Percentiles rank a stretch among this genome's conserved stretches.
phyloP scores from a whole-genome alignment of 2,888 invertebrate species.

The Siphonodentalium dalli region DNA sequence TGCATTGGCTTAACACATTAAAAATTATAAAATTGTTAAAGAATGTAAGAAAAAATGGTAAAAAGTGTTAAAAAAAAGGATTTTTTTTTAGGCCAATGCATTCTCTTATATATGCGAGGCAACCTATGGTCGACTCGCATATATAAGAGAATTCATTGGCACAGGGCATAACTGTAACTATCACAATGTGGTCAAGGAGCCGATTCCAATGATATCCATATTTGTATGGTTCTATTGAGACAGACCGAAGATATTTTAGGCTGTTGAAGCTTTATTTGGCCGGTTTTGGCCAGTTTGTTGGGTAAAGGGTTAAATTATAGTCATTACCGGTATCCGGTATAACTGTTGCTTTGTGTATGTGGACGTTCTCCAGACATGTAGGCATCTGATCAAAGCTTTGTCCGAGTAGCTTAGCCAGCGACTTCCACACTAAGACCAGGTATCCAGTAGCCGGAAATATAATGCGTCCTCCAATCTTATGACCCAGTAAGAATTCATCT shows the following conservation, averaged over 20 bases:
- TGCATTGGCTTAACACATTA: too few relatives aligned
- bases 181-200: too few relatives aligned
- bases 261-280: background rate
- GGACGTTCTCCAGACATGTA: conserved; percentile 86
- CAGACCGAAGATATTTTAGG: background rate
- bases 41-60: too few relatives aligned
- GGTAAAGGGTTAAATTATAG: background rate
- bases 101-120: too few relatives aligned
- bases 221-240: too few relatives aligned
- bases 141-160: too few relatives aligned
- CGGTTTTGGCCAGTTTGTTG: background rate
- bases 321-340: conserved; percentile 78
- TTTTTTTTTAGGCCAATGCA: too few relatives aligned
- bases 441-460: conserved; percentile 82
- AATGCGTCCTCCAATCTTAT: conserved; percentile 85
- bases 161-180: too few relatives aligned
- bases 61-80: too few relatives aligned
- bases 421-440: conserved; percentile 71
- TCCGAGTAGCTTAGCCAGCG: conserved; percentile 62
- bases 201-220: too few relatives aligned
- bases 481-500: conserved; percentile 75
- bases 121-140: too few relatives aligned
- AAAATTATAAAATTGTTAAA: too few relatives aligned
- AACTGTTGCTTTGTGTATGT: conserved; percentile 91
- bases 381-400: conserved; percentile 75